phyloP scores from a whole-genome alignment of 2,888 invertebrate species.

The Troides helena region DNA sequence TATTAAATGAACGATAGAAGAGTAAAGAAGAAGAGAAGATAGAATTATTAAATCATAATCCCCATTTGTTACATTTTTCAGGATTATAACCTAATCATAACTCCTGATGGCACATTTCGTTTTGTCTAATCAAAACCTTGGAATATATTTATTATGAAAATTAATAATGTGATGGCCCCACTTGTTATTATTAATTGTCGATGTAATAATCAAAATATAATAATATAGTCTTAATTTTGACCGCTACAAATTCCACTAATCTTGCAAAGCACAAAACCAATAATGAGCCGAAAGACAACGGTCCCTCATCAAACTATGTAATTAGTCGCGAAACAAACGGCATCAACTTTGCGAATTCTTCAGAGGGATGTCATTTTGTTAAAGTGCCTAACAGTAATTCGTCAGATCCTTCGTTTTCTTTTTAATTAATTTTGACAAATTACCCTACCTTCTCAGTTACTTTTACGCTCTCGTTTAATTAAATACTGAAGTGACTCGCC shows the following conservation, averaged over 20 bases:
- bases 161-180: too few species aligned
- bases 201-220: too few species aligned
- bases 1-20: too few species aligned
- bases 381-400: conserved; percentile 58
- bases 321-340: conserved; percentile 53
- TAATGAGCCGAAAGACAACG: conserved; percentile 5
- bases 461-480: conserved; percentile 74
- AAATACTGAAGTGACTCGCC: conserved; percentile 75
- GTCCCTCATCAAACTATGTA: conserved; percentile 40
- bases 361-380: conserved; percentile 56
- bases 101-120: too few species aligned
- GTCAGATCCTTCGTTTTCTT: conserved; percentile 68
- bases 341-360: conserved; percentile 50
- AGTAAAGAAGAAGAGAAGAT: too few species aligned
- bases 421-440: conserved; percentile 81
- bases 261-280: neutral
- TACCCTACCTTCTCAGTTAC: conserved; percentile 74
- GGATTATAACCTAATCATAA: too few species aligned
- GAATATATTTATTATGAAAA: too few species aligned
- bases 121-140: too few species aligned
- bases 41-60: too few species aligned
- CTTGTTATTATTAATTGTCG: too few species aligned
- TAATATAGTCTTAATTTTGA: neutral
- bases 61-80: too few species aligned
- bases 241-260: neutral